Evolutionary conservation across 2,113 vertebrate genomes (phyloP).

Genomic region (Crocuta crocuta): DNA sequence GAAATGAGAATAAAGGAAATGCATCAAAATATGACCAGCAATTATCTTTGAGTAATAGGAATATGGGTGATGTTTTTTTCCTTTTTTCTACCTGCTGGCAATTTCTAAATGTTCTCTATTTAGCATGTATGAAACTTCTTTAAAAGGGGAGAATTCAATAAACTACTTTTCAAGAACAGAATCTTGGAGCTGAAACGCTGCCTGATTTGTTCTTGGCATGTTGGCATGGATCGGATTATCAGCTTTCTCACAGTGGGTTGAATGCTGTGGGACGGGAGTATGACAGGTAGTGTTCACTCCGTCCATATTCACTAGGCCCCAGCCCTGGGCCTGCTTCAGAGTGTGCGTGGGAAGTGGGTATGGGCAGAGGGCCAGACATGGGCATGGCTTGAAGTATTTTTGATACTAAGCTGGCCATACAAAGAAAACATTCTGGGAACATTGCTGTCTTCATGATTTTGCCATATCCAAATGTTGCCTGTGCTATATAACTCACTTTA

Average conservation of each 20-base stretch:
- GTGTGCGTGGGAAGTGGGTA: neutral
- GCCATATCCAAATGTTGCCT: neutral
- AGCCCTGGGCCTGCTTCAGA: neutral
- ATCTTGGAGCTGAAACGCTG: neutral
- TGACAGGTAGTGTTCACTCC: neutral
- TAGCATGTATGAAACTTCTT: neutral
- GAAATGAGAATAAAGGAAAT: neutral
- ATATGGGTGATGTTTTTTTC: rapidly evolving
- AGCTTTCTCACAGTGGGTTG: neutral
- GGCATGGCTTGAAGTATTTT: neutral
- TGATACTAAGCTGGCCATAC: neutral
- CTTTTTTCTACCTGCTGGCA: neutral
- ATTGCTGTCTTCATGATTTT: neutral
- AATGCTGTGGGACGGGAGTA: rapidly evolving
- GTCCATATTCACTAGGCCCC: rapidly evolving
- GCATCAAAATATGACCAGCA: neutral
- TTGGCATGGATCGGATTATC: neutral
- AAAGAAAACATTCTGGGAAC: neutral
- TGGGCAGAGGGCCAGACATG: neutral
- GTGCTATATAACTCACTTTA: neutral
- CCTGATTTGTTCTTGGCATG: neutral
- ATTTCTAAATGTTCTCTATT: neutral
- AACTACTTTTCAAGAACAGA: neutral
- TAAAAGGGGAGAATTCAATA: neutral
- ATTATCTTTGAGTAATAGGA: neutral